Percentiles rank a stretch among this genome's conserved stretches.
Evolutionary conservation across 2,888 invertebrate species (phyloP).

Genomic region (Leuctra nigra): DNA sequence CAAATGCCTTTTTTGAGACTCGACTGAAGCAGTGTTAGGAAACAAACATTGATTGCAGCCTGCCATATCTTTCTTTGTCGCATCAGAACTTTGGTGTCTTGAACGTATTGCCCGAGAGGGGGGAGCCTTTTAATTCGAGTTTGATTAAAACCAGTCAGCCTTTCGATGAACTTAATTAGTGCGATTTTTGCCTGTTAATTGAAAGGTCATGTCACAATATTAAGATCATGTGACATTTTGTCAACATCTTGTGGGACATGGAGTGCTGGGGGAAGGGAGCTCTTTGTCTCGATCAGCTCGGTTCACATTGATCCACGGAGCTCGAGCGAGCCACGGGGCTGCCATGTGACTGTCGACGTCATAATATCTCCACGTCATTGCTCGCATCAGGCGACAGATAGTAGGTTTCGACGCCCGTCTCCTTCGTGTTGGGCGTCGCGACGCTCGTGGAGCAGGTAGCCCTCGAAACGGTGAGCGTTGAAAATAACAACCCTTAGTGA

Average conservation of each 20-base stretch:
- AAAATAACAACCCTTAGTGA: too few species aligned
- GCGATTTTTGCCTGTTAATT: neutral
- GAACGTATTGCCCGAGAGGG: too few species aligned
- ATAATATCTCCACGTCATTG: neutral
- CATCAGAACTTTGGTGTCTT: too few species aligned
- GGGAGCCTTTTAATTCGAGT: neutral
- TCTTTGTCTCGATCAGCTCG: neutral
- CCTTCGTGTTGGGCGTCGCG: too few species aligned
- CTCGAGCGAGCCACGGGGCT: neutral
- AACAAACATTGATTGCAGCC: too few species aligned
- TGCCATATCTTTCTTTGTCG: too few species aligned
- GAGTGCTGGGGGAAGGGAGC: neutral
- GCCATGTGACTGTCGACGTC: neutral
- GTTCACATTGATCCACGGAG: neutral
- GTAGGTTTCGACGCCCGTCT: too few species aligned
- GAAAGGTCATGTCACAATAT: neutral
- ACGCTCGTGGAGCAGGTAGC: too few species aligned
- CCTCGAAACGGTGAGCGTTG: too few species aligned
- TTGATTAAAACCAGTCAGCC: neutral
- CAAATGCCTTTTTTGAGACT: too few species aligned
- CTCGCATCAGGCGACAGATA: too few species aligned
- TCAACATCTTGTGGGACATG: neutral
- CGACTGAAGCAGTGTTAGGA: too few species aligned
- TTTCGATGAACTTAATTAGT: neutral
- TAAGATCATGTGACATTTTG: neutral